These are phyloP conservation scores for Ommatoiulus sabulosus DNA, from an alignment of 2,888 invertebrate genomes.

Conservation along the genomic window DNA sequence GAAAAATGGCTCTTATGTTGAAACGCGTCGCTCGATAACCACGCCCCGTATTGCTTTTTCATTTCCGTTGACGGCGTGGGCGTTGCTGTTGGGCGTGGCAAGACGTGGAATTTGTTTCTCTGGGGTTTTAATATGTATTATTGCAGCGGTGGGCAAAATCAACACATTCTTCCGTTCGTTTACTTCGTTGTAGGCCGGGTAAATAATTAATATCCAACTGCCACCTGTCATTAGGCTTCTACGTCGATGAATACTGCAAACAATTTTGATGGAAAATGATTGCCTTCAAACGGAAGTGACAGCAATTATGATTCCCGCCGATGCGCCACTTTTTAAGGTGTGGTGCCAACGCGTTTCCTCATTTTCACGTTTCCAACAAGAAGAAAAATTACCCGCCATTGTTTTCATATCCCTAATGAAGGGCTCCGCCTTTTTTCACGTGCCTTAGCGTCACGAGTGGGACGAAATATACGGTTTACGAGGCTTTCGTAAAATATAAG, in stretches of 20 bases:
- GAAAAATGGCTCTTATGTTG: too few species aligned
- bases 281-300: slow-evolving; percentile 7
- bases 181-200: not conserved
- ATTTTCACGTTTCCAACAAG: not conserved
- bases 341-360: slow-evolving; percentile 10
- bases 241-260: not conserved
- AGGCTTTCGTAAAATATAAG: too few species aligned
- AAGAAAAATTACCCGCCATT: not conserved
- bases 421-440: slow-evolving; percentile 3
- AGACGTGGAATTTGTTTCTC: not conserved
- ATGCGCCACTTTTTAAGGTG: not conserved
- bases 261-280: not conserved
- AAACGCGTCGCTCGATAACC: too few species aligned
- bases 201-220: not conserved
- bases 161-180: not conserved
- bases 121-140: not conserved
- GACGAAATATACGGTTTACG: too few species aligned
- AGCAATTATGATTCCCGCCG: not conserved
- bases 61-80: too few species aligned
- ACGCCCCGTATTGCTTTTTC: too few species aligned
- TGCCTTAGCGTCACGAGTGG: not conserved
- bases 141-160: not conserved
- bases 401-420: not conserved
- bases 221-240: not conserved
- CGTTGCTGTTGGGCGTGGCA: not conserved